These are phyloP conservation scores for Toxotes jaculatrix DNA, from an alignment of 2,113 vertebrate species.

Conservation along the genomic window DNA sequence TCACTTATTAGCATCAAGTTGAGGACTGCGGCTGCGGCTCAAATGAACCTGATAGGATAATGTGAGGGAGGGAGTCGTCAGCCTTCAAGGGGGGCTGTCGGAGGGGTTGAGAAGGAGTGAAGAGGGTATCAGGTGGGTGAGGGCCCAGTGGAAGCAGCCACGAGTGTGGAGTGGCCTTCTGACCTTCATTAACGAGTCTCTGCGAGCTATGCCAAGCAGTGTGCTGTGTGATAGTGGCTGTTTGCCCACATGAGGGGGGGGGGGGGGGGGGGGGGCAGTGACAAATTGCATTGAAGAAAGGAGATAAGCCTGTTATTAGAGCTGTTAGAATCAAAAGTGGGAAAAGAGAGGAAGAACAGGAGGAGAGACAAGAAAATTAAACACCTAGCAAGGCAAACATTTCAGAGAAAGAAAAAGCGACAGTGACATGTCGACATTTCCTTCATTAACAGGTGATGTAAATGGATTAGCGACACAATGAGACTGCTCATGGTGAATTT, in stretches of 20 bases:
- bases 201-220: slow-evolving; percentile 39
- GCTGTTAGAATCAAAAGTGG: slow-evolving; percentile 61
- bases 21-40: slow-evolving; percentile 34
- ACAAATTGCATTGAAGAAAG: slow-evolving; percentile 62
- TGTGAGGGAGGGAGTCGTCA: slow-evolving; percentile 28
- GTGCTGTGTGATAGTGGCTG: slow-evolving; percentile 46
- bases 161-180: slow-evolving; percentile 45
- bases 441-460: slow-evolving; percentile 34
- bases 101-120: slow-evolving; percentile 28
- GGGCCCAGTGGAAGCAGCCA: slow-evolving; percentile 44
- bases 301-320: slow-evolving; percentile 73
- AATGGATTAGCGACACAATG: slow-evolving; percentile 11
- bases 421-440: slow-evolving; percentile 21
- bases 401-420: slow-evolving; percentile 26
- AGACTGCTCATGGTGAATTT: background rate
- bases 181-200: slow-evolving; percentile 79
- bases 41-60: slow-evolving; percentile 53
- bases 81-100: slow-evolving; percentile 31
- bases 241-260: slow-evolving; percentile 41
- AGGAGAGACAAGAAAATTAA: slow-evolving; percentile 29
- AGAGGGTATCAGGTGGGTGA: slow-evolving; percentile 49
- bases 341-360: slow-evolving; percentile 13
- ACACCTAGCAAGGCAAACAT: slow-evolving; percentile 42
- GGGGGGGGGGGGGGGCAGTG: slow-evolving; percentile 46
- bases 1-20: slow-evolving; percentile 52